phyloP scores from a whole-genome alignment of 1,140 invertebrate genomes.

The Brevipalpus yothersi region DNA sequence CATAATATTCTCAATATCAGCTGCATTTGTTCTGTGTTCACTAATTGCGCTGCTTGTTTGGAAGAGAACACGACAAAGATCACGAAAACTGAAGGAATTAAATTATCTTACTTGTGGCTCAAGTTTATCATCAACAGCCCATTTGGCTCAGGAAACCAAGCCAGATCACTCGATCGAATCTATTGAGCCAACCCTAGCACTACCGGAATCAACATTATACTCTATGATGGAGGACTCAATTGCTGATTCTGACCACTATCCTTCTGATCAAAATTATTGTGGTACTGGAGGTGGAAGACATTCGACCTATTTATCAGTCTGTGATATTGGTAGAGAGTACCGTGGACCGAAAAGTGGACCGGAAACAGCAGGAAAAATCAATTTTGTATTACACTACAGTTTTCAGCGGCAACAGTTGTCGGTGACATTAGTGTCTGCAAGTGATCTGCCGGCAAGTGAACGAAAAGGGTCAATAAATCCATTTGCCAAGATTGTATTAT shows the following conservation, averaged over 20 bases:
- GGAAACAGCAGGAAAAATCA: conserved; percentile 6
- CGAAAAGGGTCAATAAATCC: conserved; percentile 11
- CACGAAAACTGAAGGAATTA: not conserved
- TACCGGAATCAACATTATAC: conserved; percentile 6
- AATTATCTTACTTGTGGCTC: not conserved
- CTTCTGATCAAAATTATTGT: not conserved
- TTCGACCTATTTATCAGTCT: conserved; percentile 3
- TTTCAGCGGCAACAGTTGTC: conserved; percentile 6
- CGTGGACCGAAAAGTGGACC: not conserved
- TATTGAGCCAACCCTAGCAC: conserved; percentile 9
- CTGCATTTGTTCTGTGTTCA: not conserved
- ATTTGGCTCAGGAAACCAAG: conserved; percentile 4
- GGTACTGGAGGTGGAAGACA: not conserved
- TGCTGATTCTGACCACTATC: conserved; percentile 5
- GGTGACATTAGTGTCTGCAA: conserved; percentile 11
- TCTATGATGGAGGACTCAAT: conserved; percentile 10
- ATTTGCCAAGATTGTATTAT: conserved; percentile 10
- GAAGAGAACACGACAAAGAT: not conserved
- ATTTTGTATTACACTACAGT: conserved; percentile 10
- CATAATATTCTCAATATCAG: not conserved
- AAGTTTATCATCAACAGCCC: not conserved
- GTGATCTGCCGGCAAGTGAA: conserved; percentile 8
- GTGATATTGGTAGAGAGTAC: not conserved
- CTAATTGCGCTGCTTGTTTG: not conserved
- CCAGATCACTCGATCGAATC: conserved; percentile 11